Evolutionary conservation across 2,888 invertebrate genomes (phyloP).

Genomic region (Scaptodrosophila latifasciaeformis): DNA sequence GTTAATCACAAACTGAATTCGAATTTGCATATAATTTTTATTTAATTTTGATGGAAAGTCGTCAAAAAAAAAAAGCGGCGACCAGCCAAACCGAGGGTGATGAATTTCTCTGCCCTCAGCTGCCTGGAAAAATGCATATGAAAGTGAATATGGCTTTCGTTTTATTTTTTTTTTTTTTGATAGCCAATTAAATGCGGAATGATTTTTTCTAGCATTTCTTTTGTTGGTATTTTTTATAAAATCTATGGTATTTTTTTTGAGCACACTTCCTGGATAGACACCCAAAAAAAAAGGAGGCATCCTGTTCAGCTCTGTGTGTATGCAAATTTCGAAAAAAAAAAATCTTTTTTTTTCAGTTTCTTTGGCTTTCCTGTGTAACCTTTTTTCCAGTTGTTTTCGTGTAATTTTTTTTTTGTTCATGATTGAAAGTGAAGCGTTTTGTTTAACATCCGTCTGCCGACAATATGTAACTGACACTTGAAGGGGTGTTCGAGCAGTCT

Average conservation of each 20-base stretch:
- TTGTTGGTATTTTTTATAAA: conserved; percentile 39
- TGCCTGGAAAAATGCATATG: too few relatives aligned
- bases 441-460: conserved; percentile 48
- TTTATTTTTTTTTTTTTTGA: too few relatives aligned
- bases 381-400: conserved; percentile 29
- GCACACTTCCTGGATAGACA: conserved; percentile 65
- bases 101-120: too few relatives aligned
- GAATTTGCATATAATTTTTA: conserved; percentile 67
- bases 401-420: conserved; percentile 16
- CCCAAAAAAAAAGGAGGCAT: conserved; percentile 41
- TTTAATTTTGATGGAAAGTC: too few relatives aligned
- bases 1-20: conserved; percentile 57
- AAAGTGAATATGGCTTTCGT: too few relatives aligned
- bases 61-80: too few relatives aligned
- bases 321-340: conserved; percentile 54
- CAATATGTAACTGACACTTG: conserved; percentile 67
- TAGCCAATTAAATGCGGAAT: conserved; percentile 30
- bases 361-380: conserved; percentile 11
- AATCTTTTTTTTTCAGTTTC: conserved; percentile 34
- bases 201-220: conserved; percentile 47
- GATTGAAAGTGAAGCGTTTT: conserved; percentile 57
- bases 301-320: conserved; percentile 50
- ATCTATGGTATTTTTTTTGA: neutral
- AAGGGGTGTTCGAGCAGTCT: conserved; percentile 63
- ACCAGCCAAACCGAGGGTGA: too few relatives aligned